Conservation (phyloP, 2,113 vertebrate species). For the Paralichthys olivaceus region DNA sequence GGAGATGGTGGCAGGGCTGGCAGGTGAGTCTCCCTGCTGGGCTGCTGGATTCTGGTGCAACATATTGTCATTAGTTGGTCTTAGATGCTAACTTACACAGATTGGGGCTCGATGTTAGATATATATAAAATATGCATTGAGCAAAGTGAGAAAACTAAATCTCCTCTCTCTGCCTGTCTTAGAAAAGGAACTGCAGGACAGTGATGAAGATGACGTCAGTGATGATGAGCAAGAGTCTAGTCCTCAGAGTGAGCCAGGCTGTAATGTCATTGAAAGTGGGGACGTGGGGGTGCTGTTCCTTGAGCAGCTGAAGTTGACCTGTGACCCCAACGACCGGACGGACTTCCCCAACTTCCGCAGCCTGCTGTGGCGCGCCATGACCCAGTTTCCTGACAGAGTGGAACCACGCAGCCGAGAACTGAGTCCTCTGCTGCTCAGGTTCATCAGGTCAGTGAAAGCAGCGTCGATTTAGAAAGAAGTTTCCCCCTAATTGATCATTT, state of each 20-base stretch:
- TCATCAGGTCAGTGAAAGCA: constrained; percentile 85
- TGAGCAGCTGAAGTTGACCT: constrained; percentile 79
- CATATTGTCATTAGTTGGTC: neutral
- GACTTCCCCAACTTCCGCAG: constrained; percentile 94
- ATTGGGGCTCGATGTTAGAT: neutral
- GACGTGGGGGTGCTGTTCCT: constrained; percentile 84
- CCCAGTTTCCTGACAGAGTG: constrained; percentile 89
- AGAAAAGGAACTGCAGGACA: constrained; percentile 89
- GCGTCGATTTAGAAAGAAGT: neutral
- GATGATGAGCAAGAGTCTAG: constrained; percentile 32
- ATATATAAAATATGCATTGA: neutral
- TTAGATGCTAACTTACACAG: neutral
- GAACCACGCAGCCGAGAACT: constrained; percentile 93
- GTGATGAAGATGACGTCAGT: constrained; percentile 21
- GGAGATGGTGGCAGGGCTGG: constrained; percentile 87
- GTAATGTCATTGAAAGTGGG: constrained; percentile 81
- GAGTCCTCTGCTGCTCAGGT: constrained; percentile 92
- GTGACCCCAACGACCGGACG: constrained; percentile 81
- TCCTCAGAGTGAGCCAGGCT: constrained; percentile 57
- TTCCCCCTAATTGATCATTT: neutral
- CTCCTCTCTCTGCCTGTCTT: neutral
- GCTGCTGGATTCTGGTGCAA: neutral
- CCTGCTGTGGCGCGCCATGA: constrained; percentile 90
- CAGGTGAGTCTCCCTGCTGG: constrained; percentile 68
- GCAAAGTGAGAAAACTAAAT: neutral